phyloP scores from a whole-genome alignment of 2,113 vertebrate genomes.

The Vicugna pacos region DNA sequence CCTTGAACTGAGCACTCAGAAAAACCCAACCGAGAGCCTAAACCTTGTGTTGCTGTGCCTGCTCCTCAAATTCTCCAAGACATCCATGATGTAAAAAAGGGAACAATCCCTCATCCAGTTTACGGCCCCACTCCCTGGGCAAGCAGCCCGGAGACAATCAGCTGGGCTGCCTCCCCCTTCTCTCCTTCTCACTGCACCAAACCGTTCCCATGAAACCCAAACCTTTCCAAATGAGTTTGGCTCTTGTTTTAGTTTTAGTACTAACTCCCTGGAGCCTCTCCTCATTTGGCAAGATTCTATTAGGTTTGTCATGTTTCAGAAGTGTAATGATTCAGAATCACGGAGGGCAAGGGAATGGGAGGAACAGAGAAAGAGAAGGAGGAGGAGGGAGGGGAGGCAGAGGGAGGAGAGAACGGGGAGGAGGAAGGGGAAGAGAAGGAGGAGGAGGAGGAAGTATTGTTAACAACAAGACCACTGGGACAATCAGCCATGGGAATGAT shows the following conservation, averaged over 20 bases:
- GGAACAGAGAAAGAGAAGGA: not conserved
- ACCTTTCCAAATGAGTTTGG: constrained; percentile 42
- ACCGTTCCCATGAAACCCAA: constrained; percentile 56
- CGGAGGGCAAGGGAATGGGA: not conserved
- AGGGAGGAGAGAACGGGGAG: not conserved
- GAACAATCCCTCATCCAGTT: not conserved
- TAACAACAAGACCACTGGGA: constrained; percentile 67
- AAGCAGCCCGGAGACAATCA: not conserved
- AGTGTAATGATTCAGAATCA: constrained; percentile 18
- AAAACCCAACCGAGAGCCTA: not conserved
- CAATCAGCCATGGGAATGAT: constrained; percentile 63
- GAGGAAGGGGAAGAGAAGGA: not conserved
- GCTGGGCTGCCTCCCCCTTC: not conserved
- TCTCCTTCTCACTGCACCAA: not conserved
- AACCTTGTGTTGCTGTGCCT: not conserved
- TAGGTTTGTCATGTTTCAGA: constrained; percentile 26
- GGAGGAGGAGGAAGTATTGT: constrained; percentile 17
- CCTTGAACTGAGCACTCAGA: not conserved
- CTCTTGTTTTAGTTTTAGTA: not conserved
- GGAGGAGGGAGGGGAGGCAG: not conserved
- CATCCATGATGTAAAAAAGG: not conserved
- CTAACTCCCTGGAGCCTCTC: constrained; percentile 18
- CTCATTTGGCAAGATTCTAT: constrained; percentile 20
- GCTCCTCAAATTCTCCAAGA: constrained; percentile 14
- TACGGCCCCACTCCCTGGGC: not conserved